Evolutionary conservation across 2,888 invertebrate species (phyloP).

Genomic region (Andricus quercusramuli): DNA sequence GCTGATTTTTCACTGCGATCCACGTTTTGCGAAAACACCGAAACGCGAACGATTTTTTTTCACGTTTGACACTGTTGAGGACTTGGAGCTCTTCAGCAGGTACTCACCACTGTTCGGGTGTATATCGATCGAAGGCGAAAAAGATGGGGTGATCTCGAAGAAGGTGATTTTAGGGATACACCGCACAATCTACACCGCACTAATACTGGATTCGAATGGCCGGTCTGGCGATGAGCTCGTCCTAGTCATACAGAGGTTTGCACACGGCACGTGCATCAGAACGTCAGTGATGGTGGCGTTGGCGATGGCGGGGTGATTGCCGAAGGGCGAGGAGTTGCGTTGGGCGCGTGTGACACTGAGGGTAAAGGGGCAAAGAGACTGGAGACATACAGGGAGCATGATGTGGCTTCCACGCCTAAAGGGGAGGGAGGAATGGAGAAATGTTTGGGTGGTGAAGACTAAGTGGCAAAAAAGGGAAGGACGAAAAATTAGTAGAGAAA

Average conservation of each 20-base stretch:
- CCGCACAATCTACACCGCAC: constrained; percentile 76
- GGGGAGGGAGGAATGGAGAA: not conserved
- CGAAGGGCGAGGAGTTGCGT: constrained; percentile 46
- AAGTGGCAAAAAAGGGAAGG: not conserved
- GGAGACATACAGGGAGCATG: not conserved
- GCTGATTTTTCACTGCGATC: constrained; percentile 12
- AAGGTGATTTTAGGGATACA: constrained; percentile 46
- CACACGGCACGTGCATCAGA: constrained; percentile 77
- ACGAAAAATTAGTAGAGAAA: not conserved
- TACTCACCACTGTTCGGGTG: constrained; percentile 60
- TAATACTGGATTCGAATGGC: constrained; percentile 79
- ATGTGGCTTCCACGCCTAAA: not conserved
- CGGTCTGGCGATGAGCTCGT: constrained; percentile 73
- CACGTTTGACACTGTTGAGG: constrained; percentile 6
- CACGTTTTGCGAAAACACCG: constrained; percentile 40
- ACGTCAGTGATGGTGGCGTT: constrained; percentile 66
- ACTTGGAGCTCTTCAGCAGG: not conserved
- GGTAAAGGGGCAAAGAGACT: constrained; percentile 17
- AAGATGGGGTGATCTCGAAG: constrained; percentile 37
- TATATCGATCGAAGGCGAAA: constrained; percentile 60
- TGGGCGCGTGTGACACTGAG: not conserved
- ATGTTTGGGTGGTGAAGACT: not conserved
- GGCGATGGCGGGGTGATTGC: constrained; percentile 57
- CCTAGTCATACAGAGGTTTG: constrained; percentile 78
- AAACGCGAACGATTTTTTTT: constrained; percentile 31